Evolutionary conservation across 2,113 vertebrate species (phyloP), one percentile per base, ranked within the genome.

Genomic region (Barbus barbus): DNA sequence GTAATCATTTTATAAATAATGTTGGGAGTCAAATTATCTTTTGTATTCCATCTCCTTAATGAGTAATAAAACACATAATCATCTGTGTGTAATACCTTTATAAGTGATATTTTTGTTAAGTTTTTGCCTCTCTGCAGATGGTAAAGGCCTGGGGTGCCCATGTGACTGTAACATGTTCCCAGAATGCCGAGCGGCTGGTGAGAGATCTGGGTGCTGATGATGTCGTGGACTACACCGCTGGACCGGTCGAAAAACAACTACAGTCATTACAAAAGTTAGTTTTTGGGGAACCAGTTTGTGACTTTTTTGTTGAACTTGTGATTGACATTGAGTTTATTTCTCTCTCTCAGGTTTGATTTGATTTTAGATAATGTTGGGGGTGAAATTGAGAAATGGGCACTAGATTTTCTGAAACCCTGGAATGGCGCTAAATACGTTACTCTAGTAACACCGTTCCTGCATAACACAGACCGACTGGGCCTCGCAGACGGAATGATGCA

Each of bases 341-440:
- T 78, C 56, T 77, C 53, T 44, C 65, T 31, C 56, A 95, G 94
- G 77, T 95, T 95, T 63, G 95, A 99, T 93, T 94, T 98, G 84
- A 94, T 99, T 91, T 94, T 99, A 33, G 98, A 99, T 90, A 98
- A 95, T 26, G 88, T 99, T 11, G 98, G 98, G 16, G 98, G 98
- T 83, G 92, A 95, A 73, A 97, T 95, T 0, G 98, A 99, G 90
- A 89, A 87, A 0, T 98, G 98, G 97, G 97, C 97, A 1, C 88
- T 94, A 53, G 89, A 84, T 53, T 93, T 95, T 12, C 95, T 99
- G 71, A 98, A 96, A 91, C 97, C 97, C 1, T 99, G 98, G 98
- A 94, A 94, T 0, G 98, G 98, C 36, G 96, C 97, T 61, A 98
- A 96, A 0, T 99, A 96, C 0, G 94, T 99, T 87, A 97, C 98